These are phyloP conservation scores for Phaethon lepturus DNA, from an alignment of 2,113 vertebrate species.

Conservation along the genomic window DNA sequence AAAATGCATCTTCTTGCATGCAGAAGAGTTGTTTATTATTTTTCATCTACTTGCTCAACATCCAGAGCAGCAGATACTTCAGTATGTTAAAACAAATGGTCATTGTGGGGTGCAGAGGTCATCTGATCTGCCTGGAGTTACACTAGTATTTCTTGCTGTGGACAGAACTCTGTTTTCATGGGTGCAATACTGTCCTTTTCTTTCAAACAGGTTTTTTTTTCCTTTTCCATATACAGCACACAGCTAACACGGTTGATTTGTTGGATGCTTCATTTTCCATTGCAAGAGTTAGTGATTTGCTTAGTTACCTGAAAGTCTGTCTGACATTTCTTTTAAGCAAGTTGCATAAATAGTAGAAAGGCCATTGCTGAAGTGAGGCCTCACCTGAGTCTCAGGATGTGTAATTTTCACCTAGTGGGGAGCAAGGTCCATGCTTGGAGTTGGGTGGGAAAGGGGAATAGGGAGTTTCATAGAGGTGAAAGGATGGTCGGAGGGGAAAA, in stretches of 20 bases:
- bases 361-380: not conserved
- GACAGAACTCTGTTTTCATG: not conserved
- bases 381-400: not conserved
- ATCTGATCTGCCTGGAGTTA: not conserved
- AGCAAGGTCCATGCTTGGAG: not conserved
- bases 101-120: not conserved
- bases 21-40: not conserved
- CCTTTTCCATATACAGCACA: not conserved
- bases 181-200: not conserved
- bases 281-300: not conserved
- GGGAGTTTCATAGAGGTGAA: not conserved
- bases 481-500: not conserved
- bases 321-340: not conserved
- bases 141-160: not conserved
- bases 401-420: not conserved
- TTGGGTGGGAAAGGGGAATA: not conserved
- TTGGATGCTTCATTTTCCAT: not conserved
- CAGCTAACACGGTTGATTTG: not conserved
- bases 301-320: not conserved
- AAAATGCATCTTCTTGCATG: not conserved
- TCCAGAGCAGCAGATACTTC: not conserved
- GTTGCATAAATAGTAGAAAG: not conserved
- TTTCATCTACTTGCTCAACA: not conserved
- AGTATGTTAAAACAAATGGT: not conserved
- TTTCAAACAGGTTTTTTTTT: not conserved